These are phyloP conservation scores for Forbesichthys agassizii DNA, from an alignment of 2,113 vertebrate species.

Conservation along the genomic window DNA sequence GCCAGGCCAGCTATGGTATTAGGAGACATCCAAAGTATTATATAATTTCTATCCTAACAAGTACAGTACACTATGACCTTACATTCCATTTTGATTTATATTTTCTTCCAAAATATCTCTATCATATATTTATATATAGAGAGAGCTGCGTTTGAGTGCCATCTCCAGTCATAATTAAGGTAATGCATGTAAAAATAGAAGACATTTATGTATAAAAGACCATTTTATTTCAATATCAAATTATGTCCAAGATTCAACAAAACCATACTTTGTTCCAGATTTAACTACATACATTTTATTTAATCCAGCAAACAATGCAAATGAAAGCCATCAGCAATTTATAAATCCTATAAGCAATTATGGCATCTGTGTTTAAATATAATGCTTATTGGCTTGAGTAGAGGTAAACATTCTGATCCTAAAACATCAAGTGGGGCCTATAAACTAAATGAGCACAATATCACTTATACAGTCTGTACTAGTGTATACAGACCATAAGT, in stretches of 20 bases:
- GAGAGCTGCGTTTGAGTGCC: too few species aligned
- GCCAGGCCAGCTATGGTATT: too few species aligned
- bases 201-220: constrained; percentile 18
- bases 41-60: too few species aligned
- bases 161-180: not conserved
- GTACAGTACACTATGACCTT: too few species aligned
- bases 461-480: not conserved
- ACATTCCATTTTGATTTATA: too few species aligned
- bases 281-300: constrained; percentile 10
- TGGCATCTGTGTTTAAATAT: constrained; percentile 42
- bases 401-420: constrained; percentile 29
- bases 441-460: not conserved
- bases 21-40: too few species aligned
- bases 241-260: constrained; percentile 34
- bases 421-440: not conserved
- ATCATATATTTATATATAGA: too few species aligned
- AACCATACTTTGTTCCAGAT: not conserved
- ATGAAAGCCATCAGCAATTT: constrained; percentile 27
- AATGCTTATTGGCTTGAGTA: constrained; percentile 42
- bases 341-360: constrained; percentile 41
- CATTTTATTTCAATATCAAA: constrained; percentile 49
- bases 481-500: not conserved
- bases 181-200: not conserved
- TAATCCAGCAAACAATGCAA: constrained; percentile 24
- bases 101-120: too few species aligned